Conservation (phyloP, 2,113 vertebrate genomes). For the Phocoena sinus region DNA sequence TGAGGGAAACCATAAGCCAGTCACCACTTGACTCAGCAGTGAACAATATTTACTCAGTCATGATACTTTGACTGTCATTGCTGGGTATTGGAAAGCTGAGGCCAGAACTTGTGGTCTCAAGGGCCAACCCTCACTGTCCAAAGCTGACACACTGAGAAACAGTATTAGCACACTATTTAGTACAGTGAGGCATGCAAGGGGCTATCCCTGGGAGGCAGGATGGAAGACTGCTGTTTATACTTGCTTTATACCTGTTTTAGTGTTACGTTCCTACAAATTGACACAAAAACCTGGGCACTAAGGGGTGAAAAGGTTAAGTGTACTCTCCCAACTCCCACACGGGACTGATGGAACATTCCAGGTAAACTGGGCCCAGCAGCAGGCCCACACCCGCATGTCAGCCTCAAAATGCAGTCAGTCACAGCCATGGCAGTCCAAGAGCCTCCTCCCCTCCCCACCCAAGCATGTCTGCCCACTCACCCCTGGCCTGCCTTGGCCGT, state of each 20-base stretch:
- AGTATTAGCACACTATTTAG: background rate
- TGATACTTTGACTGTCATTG: background rate
- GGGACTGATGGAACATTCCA: background rate
- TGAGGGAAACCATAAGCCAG: background rate
- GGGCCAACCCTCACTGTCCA: background rate
- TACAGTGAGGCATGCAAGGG: background rate
- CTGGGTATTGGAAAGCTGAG: background rate
- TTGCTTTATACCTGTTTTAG: background rate
- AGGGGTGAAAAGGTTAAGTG: background rate
- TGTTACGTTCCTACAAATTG: background rate
- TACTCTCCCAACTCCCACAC: background rate
- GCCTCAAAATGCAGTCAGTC: background rate
- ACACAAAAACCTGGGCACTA: background rate
- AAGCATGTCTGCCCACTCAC: background rate
- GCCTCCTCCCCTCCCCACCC: background rate
- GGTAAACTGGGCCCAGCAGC: background rate
- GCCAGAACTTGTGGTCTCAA: background rate
- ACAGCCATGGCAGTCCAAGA: background rate
- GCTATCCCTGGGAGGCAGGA: background rate
- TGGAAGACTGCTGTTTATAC: background rate
- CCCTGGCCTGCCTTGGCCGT: background rate
- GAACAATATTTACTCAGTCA: background rate
- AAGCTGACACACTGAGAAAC: background rate
- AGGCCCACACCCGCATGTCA: too few species aligned
- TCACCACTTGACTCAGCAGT: background rate